Conservation (phyloP, 2,113 vertebrate genomes). For the Ceyx melanurus region DNA sequence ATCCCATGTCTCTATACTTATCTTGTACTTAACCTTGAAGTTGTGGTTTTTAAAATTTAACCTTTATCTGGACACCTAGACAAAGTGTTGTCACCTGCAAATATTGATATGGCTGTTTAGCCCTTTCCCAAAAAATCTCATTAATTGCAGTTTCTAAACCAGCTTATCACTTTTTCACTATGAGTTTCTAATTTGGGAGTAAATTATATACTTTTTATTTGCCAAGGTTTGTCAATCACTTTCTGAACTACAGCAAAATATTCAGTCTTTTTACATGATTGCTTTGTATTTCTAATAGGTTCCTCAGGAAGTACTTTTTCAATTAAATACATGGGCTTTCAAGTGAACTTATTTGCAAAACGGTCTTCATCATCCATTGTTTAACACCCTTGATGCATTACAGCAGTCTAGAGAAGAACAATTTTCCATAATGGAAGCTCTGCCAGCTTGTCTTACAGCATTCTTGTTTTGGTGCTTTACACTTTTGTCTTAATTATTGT, state of each 20-base stretch:
- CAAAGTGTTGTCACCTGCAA: not conserved
- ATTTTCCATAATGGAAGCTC: not conserved
- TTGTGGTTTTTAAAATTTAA: not conserved
- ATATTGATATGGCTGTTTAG: not conserved
- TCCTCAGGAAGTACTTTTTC: slow-evolving; percentile 33
- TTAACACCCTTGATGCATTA: not conserved
- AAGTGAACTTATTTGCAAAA: not conserved
- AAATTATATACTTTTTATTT: not conserved
- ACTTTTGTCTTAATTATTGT: not conserved
- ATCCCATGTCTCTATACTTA: not conserved
- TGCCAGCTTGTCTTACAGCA: not conserved
- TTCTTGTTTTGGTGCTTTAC: not conserved
- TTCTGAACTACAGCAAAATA: not conserved
- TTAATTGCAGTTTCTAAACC: not conserved
- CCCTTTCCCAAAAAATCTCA: not conserved
- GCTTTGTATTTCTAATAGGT: slow-evolving; percentile 22
- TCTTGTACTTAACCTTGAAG: not conserved
- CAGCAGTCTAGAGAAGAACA: not conserved
- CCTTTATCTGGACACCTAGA: not conserved
- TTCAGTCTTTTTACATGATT: not conserved
- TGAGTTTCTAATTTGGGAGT: not conserved
- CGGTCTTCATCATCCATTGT: not conserved
- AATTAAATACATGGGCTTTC: not conserved
- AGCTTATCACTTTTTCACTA: not conserved
- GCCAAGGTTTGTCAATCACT: not conserved